Evolutionary conservation across 2,113 vertebrate species (phyloP), one percentile per base, ranked within the genome.

Genomic region (Rafetus swinhoei): DNA sequence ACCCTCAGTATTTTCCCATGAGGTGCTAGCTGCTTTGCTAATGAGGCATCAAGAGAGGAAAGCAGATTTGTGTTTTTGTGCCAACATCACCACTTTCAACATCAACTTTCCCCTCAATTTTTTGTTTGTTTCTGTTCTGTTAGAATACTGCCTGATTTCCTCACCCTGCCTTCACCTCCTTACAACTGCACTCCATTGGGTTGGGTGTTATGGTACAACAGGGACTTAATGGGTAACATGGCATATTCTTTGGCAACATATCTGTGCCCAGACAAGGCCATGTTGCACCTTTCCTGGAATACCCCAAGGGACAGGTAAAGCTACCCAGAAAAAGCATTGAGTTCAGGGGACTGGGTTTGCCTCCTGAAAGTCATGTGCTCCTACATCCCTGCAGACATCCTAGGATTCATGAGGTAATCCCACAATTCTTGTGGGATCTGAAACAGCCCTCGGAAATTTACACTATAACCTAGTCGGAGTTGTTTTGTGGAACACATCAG

Each of bases 171-270:
- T 95, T 95, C 9, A 1, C 4, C 32, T 89, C 82, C 59, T 94
- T 50, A 15, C 52, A 62, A 45, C 18, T 91, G 80, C 86, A 3
- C 60, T 83, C 25, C 25, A 53, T 50, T 76, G 91, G 52, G 9
- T 72, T 50, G 7, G 65, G 18, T n/a, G 25, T 82, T 4, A 7
- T 0, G 0, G 9, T 82, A 74, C 19, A 13, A 2, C 14, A 13
- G 55, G 53, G 84, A 74, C 29, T 81, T 25, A 16, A 0, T 22
- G 65, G 79, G 32, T 29, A 86, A 5, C 15, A 6, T 3, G 11
- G 35, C 7, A 12, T 16, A 1, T 2, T 0, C n/a, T 83, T 74
- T 0, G 0, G 4, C 45, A 62, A 77, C 25, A 12, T 9, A 76
- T 39, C 54, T n/a, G 0, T 52, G 7, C 79, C 59, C 15, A 27